phyloP scores from a whole-genome alignment of 2,113 vertebrate genomes.

The Garra rufa region DNA sequence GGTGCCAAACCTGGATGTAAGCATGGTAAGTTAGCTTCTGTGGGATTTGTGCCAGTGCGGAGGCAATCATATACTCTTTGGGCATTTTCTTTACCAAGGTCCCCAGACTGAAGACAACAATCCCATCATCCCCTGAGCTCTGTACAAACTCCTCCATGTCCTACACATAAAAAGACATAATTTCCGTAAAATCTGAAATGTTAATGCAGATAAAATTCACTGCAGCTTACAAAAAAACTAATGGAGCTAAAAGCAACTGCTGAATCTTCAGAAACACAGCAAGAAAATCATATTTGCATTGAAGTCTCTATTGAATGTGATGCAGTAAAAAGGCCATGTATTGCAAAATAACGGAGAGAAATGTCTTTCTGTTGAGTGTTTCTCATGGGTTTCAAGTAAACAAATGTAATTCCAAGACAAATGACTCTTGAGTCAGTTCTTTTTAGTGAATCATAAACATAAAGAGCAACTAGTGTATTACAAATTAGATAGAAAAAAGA shows the following conservation, averaged over 20 bases:
- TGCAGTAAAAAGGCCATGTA: no score
- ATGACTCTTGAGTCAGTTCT: not conserved
- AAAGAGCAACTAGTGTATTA: no score
- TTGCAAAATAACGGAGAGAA: no score
- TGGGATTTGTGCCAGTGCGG: constrained; percentile 84
- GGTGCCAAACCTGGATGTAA: no score
- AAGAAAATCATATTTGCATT: no score
- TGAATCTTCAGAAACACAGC: no score
- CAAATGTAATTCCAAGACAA: not conserved
- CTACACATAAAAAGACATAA: constrained; percentile 63
- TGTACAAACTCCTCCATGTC: constrained; percentile 89
- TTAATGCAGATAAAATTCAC: no score
- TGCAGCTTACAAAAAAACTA: not conserved
- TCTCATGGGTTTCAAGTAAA: no score
- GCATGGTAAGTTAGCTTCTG: constrained; percentile 81
- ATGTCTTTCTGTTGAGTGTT: no score
- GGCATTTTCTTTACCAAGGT: constrained; percentile 83
- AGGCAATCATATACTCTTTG: constrained; percentile 78
- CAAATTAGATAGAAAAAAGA: no score
- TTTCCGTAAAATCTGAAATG: not conserved
- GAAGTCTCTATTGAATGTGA: no score
- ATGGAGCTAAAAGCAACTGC: not conserved
- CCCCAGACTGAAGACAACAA: constrained; percentile 86
- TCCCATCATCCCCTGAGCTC: constrained; percentile 52
- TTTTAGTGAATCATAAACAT: no score